These are phyloP conservation scores for Syrista parreyssii DNA, from an alignment of 2,888 invertebrate genomes.

Conservation along the genomic window DNA sequence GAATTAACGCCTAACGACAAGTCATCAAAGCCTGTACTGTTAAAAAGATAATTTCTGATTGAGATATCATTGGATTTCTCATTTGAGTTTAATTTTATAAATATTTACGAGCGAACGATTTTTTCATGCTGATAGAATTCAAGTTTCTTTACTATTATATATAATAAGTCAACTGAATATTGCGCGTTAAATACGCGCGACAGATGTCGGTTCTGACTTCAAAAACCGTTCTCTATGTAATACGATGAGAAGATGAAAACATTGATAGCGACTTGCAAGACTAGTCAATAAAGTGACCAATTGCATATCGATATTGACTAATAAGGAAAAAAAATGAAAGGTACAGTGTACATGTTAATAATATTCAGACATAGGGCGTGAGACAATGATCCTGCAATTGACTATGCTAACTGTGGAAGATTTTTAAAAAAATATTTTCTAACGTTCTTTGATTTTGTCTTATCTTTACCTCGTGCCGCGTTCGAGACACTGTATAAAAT, in stretches of 20 bases:
- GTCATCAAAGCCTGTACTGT: not conserved
- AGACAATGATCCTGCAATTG: not conserved
- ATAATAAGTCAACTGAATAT: too few species aligned
- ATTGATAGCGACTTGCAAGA: too few species aligned
- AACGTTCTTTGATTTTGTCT: too few species aligned
- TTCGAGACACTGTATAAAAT: too few species aligned
- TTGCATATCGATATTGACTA: not conserved
- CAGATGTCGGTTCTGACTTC: too few species aligned
- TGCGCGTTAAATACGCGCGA: too few species aligned
- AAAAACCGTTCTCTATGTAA: too few species aligned
- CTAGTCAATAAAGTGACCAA: not conserved
- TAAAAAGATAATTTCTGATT: not conserved
- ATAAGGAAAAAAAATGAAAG: not conserved
- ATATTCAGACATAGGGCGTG: not conserved
- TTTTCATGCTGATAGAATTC: not conserved
- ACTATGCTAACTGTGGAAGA: not conserved
- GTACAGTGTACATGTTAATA: not conserved
- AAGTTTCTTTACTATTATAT: not conserved
- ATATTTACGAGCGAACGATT: slow-evolving; percentile 22
- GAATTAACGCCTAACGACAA: not conserved
- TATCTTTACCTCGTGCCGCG: too few species aligned
- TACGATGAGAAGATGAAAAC: not conserved
- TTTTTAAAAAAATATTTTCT: too few species aligned
- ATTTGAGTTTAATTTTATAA: slow-evolving; percentile 29
- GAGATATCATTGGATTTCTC: slow-evolving; percentile 10